phyloP scores from a whole-genome alignment of 2,797 vertebrate genomes.

The Alosa sapidissima region DNA sequence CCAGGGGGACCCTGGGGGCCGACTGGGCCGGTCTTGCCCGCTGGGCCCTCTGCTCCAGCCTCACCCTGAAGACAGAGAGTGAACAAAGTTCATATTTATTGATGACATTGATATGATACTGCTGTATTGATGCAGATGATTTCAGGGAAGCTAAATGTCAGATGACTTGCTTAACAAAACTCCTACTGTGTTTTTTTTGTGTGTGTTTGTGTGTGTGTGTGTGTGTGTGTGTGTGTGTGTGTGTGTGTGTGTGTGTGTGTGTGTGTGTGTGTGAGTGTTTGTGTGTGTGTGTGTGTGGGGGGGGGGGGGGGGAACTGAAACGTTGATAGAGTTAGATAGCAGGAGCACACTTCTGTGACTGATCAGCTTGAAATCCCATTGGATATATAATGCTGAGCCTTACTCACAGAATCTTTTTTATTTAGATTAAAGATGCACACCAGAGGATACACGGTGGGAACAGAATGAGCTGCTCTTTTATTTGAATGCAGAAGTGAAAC shows the following conservation, averaged over 20 bases:
- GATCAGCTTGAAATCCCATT: background rate
- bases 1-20: slow-evolving; percentile 94
- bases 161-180: background rate
- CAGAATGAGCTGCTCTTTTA: slow-evolving; percentile 1
- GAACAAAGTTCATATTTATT: background rate
- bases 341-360: background rate
- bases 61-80: slow-evolving; percentile 80
- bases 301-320: background rate
- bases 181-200: background rate
- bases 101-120: background rate
- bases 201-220: background rate
- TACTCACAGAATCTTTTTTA: background rate
- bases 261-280: background rate
- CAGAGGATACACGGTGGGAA: background rate
- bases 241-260: background rate
- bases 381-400: background rate
- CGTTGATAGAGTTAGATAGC: background rate
- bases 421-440: background rate
- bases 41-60: slow-evolving; percentile 87
- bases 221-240: background rate
- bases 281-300: slow-evolving; percentile 1
- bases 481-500: background rate
- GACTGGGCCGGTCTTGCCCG: slow-evolving; percentile 96
- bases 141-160: background rate
- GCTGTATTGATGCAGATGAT: background rate